Evolutionary conservation across 2,888 invertebrate genomes (phyloP), one percentile per base, ranked within the genome.

Genomic region (Aricia artaxerxes): DNA sequence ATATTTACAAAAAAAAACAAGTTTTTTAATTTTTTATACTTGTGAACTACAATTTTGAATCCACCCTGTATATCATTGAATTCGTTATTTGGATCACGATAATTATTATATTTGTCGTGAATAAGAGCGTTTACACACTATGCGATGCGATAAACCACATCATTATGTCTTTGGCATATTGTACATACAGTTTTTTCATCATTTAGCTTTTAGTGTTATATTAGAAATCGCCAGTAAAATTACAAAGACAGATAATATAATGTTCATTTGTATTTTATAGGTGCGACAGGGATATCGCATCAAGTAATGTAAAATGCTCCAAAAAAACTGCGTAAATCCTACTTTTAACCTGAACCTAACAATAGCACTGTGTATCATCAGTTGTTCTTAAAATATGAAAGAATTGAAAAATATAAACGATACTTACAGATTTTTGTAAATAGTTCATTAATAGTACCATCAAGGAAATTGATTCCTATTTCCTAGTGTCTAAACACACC

Each of bases 21-120:
- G 31, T 64, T 69, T 69, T 35, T 9, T 64, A 1, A 38, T 38
- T 69, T 35, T 9, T 64, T 4, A 38, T 38, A 69, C 69, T 13
- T 38, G 35, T 35, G 69, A 69, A 69, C 69, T 69, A 69, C 69
- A 69, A 38, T 38, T 38, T 35, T 69, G 69, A 69, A 69, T 69
- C 11, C 69, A 69, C 35, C 69, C 69, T 69, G 16, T 69, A 69
- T 16, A 69, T 35, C 5, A 69, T 69, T 69, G 69, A 69, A 69
- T 69, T 69, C 69, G 69, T 38, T 7, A 38, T 38, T 69, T 11
- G 69, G 13, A 35, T 69, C 13, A 35, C 35, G 1, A 69, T 35
- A 35, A 6, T 13, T 4, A 40, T 31, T 31, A 2, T 49, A 49
- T 31, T 11, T 4, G 11, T 11, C 64, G 64, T 31, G 31, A 61